phyloP scores from a whole-genome alignment of 2,888 invertebrate genomes.

The Heliconius cydno region DNA sequence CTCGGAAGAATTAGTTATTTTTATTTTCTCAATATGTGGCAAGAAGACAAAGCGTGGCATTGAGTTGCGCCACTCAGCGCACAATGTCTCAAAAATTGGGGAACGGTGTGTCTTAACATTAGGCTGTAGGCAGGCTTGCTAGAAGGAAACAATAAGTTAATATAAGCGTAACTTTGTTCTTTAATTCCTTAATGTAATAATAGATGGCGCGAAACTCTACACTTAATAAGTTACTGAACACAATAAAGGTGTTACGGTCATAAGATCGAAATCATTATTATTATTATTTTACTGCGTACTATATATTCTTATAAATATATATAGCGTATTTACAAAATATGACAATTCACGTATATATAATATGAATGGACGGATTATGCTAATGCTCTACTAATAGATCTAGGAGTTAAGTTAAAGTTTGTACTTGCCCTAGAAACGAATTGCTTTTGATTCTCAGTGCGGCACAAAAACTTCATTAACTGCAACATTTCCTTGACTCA shows the following conservation, averaged over 20 bases:
- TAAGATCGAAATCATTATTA: too few relatives aligned
- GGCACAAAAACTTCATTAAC: conserved; percentile 39
- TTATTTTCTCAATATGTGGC: too few relatives aligned
- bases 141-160: too few relatives aligned
- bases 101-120: too few relatives aligned
- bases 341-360: background rate
- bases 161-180: background rate
- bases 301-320: background rate
- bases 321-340: background rate
- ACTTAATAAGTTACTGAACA: background rate
- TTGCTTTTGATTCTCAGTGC: conserved; percentile 25
- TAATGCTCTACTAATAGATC: background rate
- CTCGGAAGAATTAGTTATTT: too few relatives aligned
- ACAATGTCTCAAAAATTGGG: too few relatives aligned
- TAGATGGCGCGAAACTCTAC: background rate
- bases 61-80: too few relatives aligned
- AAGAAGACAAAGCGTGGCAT: too few relatives aligned
- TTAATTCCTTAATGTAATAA: background rate
- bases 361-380: background rate
- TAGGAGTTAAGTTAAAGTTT: background rate
- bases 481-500: conserved; percentile 51
- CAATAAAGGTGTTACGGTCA: background rate
- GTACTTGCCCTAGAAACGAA: conserved; percentile 2
- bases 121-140: too few relatives aligned
- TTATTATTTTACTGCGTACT: too few relatives aligned